Base-by-base conservation (phyloP, 2,113 vertebrate species). In the Caloenas nicobarica region DNA sequence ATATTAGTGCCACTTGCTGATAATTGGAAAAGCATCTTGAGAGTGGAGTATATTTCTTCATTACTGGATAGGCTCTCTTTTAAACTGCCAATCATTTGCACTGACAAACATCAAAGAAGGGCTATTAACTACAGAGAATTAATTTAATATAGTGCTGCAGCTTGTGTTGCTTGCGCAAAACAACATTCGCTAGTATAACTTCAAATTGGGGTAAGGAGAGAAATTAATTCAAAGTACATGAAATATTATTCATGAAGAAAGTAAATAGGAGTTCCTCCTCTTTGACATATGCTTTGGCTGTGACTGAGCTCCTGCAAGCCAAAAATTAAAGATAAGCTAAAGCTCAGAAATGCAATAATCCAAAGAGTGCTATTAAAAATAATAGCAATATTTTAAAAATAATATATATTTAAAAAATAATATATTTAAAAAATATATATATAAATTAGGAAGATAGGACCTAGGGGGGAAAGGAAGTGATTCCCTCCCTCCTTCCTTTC, bases 151-250 rank as follows among this genome's bases (percentile, higher is more conserved):
- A 22, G 18, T 61, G 77, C 73, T 93, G 34, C 60, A 79, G n/a
- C 72, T 36, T 26, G 7, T 70, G 28, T 22, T 57, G 16, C 42
- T n/a, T 2, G 1, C 17, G 50, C 33, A 76, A 60, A 73, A 21
- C 25, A 65, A 18, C 11, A 38, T 31, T 69, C 54, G 21, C 40
- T 15, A 17, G 42, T 8, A 11, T 13, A 51, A 58, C 23, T 74
- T 74, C 15, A n/a, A 7, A 40, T 24, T 5, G 2, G 6, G 7
- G 14, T 5, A 9, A 8, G 2, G 2, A 12, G 24, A 56, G 13
- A n/a, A 40, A n/a, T 3, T 31, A 58, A 48, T 50, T 42, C 26
- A 9, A 34, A 60, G 13, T 33, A 22, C 4, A 1, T 34, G 21
- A 13, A 90, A 74, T 57, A 46, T 15, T 48, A 24, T 31, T 73